Evolutionary conservation across 2,797 vertebrate genomes (phyloP).

Genomic region (Triplophysa yarkandensis): DNA sequence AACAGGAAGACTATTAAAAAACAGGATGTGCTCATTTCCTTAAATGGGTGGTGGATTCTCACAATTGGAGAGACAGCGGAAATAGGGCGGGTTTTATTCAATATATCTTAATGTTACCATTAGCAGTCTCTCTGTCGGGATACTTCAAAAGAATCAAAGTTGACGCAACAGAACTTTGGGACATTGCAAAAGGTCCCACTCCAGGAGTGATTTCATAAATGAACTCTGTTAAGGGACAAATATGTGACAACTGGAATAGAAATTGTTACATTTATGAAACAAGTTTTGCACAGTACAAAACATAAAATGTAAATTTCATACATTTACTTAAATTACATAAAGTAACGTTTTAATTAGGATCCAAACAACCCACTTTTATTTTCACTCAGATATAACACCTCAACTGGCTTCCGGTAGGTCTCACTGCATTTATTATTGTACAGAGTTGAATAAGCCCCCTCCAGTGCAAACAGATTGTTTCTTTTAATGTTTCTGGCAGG

Average conservation of each 20-base stretch:
- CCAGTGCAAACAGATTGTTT: constrained; percentile 28
- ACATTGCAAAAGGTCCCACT: not conserved
- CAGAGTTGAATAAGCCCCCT: constrained; percentile 29
- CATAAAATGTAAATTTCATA: too few species aligned
- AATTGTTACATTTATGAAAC: not conserved
- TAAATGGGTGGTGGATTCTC: constrained; percentile 72
- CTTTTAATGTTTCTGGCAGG: constrained; percentile 42
- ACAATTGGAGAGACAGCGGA: constrained; percentile 63
- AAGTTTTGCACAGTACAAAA: not conserved
- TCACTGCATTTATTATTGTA: constrained; percentile 35
- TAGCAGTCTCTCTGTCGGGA: not conserved
- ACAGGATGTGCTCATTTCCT: constrained; percentile 80
- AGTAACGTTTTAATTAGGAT: too few species aligned
- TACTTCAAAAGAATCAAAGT: not conserved
- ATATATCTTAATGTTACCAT: constrained; percentile 45
- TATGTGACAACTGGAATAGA: not conserved
- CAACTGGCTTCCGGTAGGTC: constrained; percentile 31
- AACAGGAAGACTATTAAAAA: constrained; percentile 76
- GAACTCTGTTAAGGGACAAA: not conserved
- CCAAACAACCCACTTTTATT: not conserved
- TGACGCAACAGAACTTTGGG: not conserved
- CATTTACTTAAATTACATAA: too few species aligned
- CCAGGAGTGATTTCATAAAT: not conserved
- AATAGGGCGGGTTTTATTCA: constrained; percentile 47
- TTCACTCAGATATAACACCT: constrained; percentile 3